phyloP scores from a whole-genome alignment of 2,113 vertebrate species.

The Dermatemys mawii region DNA sequence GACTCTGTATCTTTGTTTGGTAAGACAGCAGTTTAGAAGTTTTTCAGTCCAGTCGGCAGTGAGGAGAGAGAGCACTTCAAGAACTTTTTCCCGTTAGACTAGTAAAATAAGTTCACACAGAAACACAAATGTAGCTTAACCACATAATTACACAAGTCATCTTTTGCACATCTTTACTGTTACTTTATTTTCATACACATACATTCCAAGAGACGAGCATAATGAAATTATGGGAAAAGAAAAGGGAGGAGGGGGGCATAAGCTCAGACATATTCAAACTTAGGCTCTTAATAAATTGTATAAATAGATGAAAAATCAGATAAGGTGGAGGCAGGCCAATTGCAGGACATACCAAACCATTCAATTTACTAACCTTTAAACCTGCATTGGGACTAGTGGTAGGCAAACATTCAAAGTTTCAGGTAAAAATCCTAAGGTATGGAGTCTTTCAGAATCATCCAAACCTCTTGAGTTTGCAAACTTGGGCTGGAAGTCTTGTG shows the following conservation, averaged over 20 bases:
- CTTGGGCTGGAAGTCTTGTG: background rate
- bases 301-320: background rate
- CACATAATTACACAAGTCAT: background rate
- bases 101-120: background rate
- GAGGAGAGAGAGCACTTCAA: background rate
- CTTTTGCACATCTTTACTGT: background rate
- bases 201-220: background rate
- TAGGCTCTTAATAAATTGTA: background rate
- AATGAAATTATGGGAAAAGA: background rate
- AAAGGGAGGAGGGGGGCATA: background rate
- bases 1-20: background rate
- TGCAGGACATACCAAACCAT: background rate
- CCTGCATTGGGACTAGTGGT: background rate
- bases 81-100: fast-evolving
- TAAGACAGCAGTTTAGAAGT: background rate
- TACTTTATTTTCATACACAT: background rate
- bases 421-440: background rate
- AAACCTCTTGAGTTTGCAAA: background rate
- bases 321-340: background rate
- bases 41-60: background rate
- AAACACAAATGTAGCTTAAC: background rate
- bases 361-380: background rate
- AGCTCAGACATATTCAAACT: background rate
- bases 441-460: background rate
- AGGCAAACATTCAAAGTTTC: background rate